phyloP scores from a whole-genome alignment of 2,797 vertebrate genomes.

The Huso huso region DNA sequence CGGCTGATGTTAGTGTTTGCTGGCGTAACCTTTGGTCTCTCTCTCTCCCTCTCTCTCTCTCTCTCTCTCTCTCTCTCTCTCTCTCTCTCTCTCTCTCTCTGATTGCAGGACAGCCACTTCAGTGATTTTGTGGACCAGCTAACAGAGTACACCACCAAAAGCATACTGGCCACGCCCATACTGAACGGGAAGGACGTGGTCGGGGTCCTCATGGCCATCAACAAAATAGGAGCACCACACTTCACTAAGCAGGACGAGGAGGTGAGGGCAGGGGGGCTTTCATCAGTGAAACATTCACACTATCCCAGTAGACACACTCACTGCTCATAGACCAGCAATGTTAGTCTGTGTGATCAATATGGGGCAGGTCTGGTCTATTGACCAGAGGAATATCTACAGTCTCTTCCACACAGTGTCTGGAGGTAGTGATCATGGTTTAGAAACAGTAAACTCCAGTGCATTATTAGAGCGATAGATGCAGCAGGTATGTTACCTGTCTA shows the following conservation, averaged over 20 bases:
- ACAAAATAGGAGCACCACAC: slow-evolving; percentile 62
- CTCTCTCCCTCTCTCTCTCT: too few relatives aligned
- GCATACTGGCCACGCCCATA: slow-evolving; percentile 68
- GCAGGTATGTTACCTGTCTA: not conserved
- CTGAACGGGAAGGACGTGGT: slow-evolving; percentile 89
- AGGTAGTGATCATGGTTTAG: not conserved
- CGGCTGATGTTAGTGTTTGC: too few relatives aligned
- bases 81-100: not conserved
- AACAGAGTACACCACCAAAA: slow-evolving; percentile 69
- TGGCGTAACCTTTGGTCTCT: too few relatives aligned
- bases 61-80: not conserved
- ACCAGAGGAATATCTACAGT: too few relatives aligned
- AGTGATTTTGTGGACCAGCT: slow-evolving; percentile 76
- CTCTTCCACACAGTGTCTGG: not conserved
- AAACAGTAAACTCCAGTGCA: not conserved
- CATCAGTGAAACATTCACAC: not conserved
- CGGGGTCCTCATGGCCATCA: slow-evolving; percentile 78
- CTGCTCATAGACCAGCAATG: too few relatives aligned
- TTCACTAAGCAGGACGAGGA: slow-evolving; percentile 72
- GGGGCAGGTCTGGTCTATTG: too few relatives aligned
- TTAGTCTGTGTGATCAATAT: too few relatives aligned
- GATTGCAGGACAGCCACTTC: slow-evolving; percentile 58
- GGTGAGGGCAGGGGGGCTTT: slow-evolving; percentile 42
- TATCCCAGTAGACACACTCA: too few relatives aligned
- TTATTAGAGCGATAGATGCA: not conserved